Percentiles rank a stretch among this genome's conserved stretches.
These are phyloP conservation scores for Montipora foliosa DNA, from an alignment of 64 coral and sea anemone species.

Conservation along the genomic window DNA sequence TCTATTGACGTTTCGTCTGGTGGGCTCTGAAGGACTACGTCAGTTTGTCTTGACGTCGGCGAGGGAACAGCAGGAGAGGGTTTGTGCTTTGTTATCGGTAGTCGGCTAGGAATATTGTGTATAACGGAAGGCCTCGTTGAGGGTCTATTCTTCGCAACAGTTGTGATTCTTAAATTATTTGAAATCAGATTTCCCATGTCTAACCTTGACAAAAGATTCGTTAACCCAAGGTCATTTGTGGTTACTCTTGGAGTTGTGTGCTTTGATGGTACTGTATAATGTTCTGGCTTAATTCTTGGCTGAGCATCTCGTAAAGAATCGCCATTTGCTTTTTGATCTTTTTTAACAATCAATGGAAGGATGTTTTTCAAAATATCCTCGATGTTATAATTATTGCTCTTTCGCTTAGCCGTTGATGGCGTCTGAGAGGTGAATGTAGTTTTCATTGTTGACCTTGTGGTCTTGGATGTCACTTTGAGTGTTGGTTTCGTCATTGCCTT, in stretches of 20 bases:
- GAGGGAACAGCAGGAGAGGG: not conserved
- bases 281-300: conserved; percentile 24
- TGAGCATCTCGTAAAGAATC: conserved; percentile 1
- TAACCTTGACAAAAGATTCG: conserved; percentile 43
- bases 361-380: conserved; percentile 47
- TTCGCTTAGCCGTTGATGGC: conserved; percentile 6
- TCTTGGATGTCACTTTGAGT: conserved; percentile 26
- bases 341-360: conserved; percentile 66
- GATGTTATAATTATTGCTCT: conserved; percentile 14
- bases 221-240: conserved; percentile 30
- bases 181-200: conserved; percentile 37
- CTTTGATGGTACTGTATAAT: not conserved
- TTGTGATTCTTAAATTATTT: conserved; percentile 24
- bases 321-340: not conserved
- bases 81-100: not conserved
- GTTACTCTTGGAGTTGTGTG: conserved; percentile 10
- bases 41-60: not conserved
- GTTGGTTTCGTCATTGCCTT: conserved; percentile 48
- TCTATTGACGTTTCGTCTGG: too few species aligned
- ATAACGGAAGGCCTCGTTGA: not conserved
- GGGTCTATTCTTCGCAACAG: conserved; percentile 11
- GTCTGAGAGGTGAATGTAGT: not conserved
- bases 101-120: not conserved
- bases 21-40: not conserved
- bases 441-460: conserved; percentile 6